Conservation (phyloP, 2,113 vertebrate species). For the Centropus bengalensis region DNA sequence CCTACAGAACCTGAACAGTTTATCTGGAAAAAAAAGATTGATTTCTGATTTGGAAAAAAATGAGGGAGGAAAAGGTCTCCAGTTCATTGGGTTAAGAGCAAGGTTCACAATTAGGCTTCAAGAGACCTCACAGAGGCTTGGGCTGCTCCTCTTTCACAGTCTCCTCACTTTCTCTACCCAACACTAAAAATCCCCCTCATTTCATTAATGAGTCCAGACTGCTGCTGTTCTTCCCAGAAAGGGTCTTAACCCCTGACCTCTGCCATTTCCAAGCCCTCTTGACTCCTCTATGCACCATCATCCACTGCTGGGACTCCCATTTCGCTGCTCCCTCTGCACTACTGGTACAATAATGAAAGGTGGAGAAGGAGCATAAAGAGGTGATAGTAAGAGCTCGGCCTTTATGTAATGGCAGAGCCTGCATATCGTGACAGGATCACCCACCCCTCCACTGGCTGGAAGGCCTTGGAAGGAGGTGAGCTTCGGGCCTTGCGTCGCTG, state of each 20-base stretch:
- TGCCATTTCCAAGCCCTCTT: conserved; percentile 53
- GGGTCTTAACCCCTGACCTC: conserved; percentile 67
- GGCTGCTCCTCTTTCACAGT: background rate
- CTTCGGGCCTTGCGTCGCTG: background rate
- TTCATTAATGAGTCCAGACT: conserved; percentile 65
- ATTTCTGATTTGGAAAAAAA: background rate
- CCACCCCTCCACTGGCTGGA: background rate
- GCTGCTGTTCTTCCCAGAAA: conserved; percentile 60
- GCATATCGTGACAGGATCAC: background rate
- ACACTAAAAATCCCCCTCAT: conserved; percentile 17
- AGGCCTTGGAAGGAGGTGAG: background rate
- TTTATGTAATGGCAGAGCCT: background rate
- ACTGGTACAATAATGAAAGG: background rate
- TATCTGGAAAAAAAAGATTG: background rate
- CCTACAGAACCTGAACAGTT: background rate
- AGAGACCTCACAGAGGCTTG: background rate
- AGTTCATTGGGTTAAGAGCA: background rate
- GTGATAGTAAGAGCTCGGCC: background rate
- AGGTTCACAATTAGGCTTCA: background rate
- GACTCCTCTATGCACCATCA: conserved; percentile 16
- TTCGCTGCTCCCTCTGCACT: conserved; percentile 37
- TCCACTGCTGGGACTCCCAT: conserved; percentile 29
- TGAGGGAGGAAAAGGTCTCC: background rate
- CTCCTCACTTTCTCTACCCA: background rate
- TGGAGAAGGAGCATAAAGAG: background rate